Evolutionary conservation across 2,113 vertebrate species (phyloP).

Genomic region (Pitta sordida): DNA sequence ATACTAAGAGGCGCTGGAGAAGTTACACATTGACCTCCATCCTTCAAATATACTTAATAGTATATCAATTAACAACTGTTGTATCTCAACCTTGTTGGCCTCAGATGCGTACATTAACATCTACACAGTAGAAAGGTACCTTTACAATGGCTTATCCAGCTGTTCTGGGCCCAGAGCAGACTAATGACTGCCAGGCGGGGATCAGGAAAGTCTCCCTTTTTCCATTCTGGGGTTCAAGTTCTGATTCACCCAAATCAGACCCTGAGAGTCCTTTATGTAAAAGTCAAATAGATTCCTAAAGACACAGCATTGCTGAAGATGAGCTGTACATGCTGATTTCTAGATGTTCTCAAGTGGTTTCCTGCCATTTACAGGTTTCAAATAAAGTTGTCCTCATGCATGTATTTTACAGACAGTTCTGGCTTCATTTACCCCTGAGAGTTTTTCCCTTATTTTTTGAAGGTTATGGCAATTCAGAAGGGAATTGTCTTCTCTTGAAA

Average conservation of each 20-base stretch:
- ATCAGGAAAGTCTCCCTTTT: not conserved
- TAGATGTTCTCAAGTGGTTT: not conserved
- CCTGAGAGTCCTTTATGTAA: not conserved
- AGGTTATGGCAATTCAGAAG: not conserved
- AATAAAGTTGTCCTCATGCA: not conserved
- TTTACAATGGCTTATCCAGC: not conserved
- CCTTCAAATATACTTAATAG: not conserved
- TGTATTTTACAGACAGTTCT: not conserved
- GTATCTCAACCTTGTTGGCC: not conserved
- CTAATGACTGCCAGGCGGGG: not conserved
- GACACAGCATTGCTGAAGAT: not conserved
- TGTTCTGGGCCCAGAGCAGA: not conserved
- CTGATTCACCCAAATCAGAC: not conserved
- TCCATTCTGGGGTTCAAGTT: not conserved
- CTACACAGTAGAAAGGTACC: not conserved
- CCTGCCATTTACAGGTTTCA: not conserved
- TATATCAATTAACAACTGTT: not conserved
- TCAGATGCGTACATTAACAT: not conserved
- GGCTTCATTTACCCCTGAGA: not conserved
- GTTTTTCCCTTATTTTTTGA: not conserved
- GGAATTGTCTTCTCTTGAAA: not conserved
- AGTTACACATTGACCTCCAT: not conserved
- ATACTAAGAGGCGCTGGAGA: not conserved
- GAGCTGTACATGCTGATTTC: not conserved
- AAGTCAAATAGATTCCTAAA: not conserved